phyloP scores from a whole-genome alignment of 2,888 invertebrate species.

The Dicranocentrus wangi region DNA sequence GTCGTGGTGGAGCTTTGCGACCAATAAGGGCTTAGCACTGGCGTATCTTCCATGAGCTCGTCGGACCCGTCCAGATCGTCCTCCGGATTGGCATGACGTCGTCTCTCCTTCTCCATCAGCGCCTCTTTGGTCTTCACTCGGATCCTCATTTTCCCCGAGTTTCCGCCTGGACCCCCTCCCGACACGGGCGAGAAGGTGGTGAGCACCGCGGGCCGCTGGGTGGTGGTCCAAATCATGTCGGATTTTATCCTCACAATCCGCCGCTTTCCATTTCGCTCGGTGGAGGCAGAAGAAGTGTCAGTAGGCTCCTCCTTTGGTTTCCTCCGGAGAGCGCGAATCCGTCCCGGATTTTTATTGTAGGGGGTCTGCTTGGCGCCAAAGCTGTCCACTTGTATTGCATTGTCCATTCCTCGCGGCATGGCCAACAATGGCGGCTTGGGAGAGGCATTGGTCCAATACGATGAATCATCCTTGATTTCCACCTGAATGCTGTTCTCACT shows the following conservation, averaged over 20 bases:
- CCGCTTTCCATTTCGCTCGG: not conserved
- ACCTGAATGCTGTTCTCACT: constrained; percentile 4
- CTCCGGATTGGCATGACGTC: not conserved
- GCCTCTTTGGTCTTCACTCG: constrained; percentile 36
- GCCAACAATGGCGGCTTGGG: constrained; percentile 18
- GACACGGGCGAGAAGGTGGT: not conserved
- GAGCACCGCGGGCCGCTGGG: not conserved
- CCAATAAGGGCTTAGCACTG: constrained; percentile 37
- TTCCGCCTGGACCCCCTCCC: not conserved
- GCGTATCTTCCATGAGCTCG: not conserved
- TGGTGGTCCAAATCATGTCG: constrained; percentile 48
- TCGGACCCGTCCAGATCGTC: constrained; percentile 1
- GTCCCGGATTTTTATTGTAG: not conserved
- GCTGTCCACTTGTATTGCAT: not conserved
- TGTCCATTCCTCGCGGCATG: constrained; percentile 21
- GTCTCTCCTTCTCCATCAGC: not conserved
- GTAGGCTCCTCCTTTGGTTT: constrained; percentile 3
- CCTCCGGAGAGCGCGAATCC: constrained; percentile 9
- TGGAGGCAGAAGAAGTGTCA: not conserved
- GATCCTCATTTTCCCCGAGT: constrained; percentile 28
- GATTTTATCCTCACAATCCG: constrained; percentile 38
- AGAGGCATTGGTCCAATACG: constrained; percentile 47
- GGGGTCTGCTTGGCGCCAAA: not conserved
- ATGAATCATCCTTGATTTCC: not conserved
- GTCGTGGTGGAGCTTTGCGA: not conserved